A percentile compares a stretch with the other conserved stretches of the same genome.
These are phyloP conservation scores for Pseudomyrmex flavicornis DNA, from an alignment of 1,140 invertebrate species.

Conservation along the genomic window DNA sequence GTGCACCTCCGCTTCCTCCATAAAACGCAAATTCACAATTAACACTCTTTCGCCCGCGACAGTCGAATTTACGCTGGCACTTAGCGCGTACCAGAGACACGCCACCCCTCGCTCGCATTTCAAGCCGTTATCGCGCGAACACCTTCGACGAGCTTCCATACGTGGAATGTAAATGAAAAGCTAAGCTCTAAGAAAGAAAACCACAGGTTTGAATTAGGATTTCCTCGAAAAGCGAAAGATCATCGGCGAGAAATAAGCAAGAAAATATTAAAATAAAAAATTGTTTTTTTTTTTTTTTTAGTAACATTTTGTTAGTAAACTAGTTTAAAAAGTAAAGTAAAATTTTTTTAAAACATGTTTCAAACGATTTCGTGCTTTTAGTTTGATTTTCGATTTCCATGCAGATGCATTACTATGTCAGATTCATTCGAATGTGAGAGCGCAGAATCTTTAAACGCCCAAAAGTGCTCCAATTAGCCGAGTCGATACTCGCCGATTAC, in stretches of 20 bases:
- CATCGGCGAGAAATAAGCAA: not conserved
- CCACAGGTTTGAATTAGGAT: not conserved
- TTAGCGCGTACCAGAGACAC: conserved; percentile 50
- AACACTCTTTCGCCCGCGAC: conserved; percentile 65
- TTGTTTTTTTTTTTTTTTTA: not conserved
- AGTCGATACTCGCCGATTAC: conserved; percentile 38
- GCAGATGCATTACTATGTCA: not conserved
- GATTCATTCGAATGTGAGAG: not conserved
- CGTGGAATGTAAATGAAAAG: not conserved
- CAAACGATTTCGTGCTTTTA: not conserved
- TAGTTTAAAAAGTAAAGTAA: not conserved
- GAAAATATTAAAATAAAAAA: not conserved
- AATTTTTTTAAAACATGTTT: not conserved
- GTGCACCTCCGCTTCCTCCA: conserved; percentile 68
- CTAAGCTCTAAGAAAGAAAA: no score
- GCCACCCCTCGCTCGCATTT: conserved; percentile 33
- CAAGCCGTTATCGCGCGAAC: conserved; percentile 20
- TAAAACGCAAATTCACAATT: conserved; percentile 80
- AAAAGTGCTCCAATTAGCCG: conserved; percentile 27
- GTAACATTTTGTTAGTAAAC: not conserved
- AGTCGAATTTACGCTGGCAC: conserved; percentile 69
- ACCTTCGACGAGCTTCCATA: conserved; percentile 21
- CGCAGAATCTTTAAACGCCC: not conserved
- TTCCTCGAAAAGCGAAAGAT: no score
- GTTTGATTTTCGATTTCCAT: not conserved